phyloP scores from a whole-genome alignment of 2,888 invertebrate species.

The Rotaria magnacalcarata region DNA sequence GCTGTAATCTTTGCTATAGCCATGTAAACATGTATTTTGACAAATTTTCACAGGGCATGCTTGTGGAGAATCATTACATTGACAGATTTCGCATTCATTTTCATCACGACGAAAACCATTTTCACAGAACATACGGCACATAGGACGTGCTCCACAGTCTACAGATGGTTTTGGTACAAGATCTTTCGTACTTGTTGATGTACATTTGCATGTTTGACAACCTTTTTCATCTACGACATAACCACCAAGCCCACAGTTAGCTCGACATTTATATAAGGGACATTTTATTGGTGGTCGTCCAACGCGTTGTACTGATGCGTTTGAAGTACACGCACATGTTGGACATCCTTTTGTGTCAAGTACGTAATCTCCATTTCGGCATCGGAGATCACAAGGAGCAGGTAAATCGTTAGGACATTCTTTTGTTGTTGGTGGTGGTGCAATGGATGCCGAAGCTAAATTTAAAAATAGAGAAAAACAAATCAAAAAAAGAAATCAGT shows the following conservation, averaged over 20 bases:
- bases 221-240: not conserved
- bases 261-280: not conserved
- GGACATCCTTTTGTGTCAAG: not conserved
- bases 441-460: not conserved
- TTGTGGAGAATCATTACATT: not conserved
- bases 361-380: not conserved
- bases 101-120: not conserved
- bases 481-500: not conserved
- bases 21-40: not conserved
- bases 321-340: not conserved
- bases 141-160: not conserved
- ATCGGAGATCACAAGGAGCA: not conserved
- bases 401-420: not conserved
- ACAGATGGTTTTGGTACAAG: not conserved
- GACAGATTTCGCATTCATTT: not conserved
- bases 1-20: constrained; percentile 9
- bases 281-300: not conserved
- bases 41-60: not conserved
- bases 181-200: not conserved
- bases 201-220: constrained; percentile 12
- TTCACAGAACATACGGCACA: not conserved
- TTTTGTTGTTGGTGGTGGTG: not conserved
- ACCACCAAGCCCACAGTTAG: not conserved
- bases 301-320: too few relatives aligned
- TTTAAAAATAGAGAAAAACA: not conserved